Base-by-base conservation (phyloP, 2,797 vertebrate species). In the Esox masquinongy region DNA sequence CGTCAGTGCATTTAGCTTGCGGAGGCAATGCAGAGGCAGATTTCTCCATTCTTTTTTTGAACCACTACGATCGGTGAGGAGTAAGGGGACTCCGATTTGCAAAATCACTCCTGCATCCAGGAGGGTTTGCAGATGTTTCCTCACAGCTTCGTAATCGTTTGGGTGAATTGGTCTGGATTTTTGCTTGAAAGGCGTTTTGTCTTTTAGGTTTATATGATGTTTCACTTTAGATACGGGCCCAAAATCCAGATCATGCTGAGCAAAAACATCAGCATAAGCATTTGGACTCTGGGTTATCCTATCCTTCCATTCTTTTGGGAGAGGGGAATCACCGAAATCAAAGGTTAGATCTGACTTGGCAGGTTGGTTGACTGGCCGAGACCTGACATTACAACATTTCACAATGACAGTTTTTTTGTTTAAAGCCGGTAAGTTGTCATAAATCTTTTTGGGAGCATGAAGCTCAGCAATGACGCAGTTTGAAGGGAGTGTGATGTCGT, bases 41-140 rank as follows among this genome's bases (percentile, higher is more conserved):
- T 24, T 1, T 5, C 8, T 8, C 68, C 39, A 15, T 36, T 47
- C 39, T 70, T 70, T 12, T 70, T 70, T 2, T 43, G 24, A 8
- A 24, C 77, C 0, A 81, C 74, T 0, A 82, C 56, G 22, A 82
- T 70, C 3, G 73, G 77, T 1, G 76, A 80, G 8, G 79, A 39
- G 39, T 72, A 80, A 1, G 71, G 74, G 17, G 67, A 78, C 22
- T 77, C 67, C 1, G 76, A 78, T 31, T 79, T 66, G 0, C 68
- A n/a, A 8, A 1, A 83, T 83, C 2, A 77, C 76, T 1, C 34
- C 43, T 11, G 64, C 73, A 51, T 76, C 70, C 1, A 47, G 49
- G 3, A 80, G 67, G 29, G 80, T 70, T 8, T 64, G 70, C 1
- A 76, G 29, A 11, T 80, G 82, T 8, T 39, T 29, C 22, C 15